A percentile compares a stretch with the other conserved stretches of the same genome.
phyloP scores from a whole-genome alignment of 2,888 invertebrate species.

The Torymus tubicola region DNA sequence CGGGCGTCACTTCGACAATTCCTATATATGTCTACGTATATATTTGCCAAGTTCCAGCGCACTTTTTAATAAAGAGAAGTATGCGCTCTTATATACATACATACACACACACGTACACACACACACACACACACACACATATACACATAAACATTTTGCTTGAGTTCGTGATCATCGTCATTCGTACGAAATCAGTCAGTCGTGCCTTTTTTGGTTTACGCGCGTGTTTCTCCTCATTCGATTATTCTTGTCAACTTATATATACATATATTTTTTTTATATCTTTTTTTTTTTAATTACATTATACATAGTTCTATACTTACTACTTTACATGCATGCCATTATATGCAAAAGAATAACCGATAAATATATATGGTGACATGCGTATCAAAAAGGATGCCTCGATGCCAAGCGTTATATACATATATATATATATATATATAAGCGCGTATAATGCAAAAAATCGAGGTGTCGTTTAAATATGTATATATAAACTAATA shows the following conservation, averaged over 20 bases:
- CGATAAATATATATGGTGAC: no score
- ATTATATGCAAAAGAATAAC: no score
- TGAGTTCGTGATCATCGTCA: slow-evolving; percentile 36
- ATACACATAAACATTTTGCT: slow-evolving; percentile 4
- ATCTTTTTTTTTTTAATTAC: slow-evolving; percentile 3
- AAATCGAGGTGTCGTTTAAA: slow-evolving; percentile 30
- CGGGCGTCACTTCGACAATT: slow-evolving; percentile 16
- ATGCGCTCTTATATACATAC: neutral
- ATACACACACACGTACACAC: neutral
- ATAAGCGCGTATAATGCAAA: neutral
- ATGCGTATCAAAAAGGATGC: slow-evolving; percentile 19
- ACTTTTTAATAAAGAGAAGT: no score
- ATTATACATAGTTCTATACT: slow-evolving; percentile 16
- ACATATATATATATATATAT: no score
- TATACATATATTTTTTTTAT: slow-evolving; percentile 15
- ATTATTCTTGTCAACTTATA: no score
- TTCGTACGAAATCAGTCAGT: slow-evolving; percentile 29
- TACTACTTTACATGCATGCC: slow-evolving; percentile 20
- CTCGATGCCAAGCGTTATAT: slow-evolving; percentile 8
- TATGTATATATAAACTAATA: slow-evolving; percentile 42
- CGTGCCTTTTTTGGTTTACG: slow-evolving; percentile 30
- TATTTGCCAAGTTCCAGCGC: slow-evolving; percentile 36
- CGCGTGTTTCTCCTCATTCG: no score
- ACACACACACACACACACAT: neutral
- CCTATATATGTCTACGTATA: neutral